Percentiles rank a stretch among this genome's conserved stretches.
phyloP scores from a whole-genome alignment of 2,797 vertebrate genomes.

The Myiotriccus ornatus region DNA sequence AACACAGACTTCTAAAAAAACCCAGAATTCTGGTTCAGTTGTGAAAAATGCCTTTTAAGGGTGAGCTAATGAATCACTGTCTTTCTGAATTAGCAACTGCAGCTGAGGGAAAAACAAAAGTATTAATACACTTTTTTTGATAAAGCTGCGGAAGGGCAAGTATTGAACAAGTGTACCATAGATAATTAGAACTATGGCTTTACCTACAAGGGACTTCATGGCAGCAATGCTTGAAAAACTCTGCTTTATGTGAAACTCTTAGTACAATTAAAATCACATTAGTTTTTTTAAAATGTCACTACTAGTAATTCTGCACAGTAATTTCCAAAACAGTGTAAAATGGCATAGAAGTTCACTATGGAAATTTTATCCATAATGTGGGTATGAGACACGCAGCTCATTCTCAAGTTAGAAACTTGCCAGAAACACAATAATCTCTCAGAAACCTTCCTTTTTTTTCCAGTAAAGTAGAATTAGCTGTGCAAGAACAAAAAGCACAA shows the following conservation, averaged over 20 bases:
- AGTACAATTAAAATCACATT: neutral
- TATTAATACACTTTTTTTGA: neutral
- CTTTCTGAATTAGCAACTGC: neutral
- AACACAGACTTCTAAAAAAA: neutral
- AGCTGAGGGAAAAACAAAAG: neutral
- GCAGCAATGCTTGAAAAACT: neutral
- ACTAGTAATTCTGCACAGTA: neutral
- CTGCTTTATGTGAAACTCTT: neutral
- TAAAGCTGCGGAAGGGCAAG: neutral
- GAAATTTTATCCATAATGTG: neutral
- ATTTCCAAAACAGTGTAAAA: neutral
- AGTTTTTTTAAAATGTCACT: neutral
- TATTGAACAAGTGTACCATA: neutral
- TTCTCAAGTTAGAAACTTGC: neutral
- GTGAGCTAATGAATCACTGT: neutral
- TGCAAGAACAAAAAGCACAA: neutral
- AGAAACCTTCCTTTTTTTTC: neutral
- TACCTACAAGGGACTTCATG: neutral
- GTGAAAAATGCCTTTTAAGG: neutral
- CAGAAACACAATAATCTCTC: neutral
- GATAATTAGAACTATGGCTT: neutral
- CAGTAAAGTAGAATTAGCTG: neutral
- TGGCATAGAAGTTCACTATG: neutral
- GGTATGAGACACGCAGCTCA: accelerated
- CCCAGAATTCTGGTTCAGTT: neutral